A percentile compares a stretch with the other conserved stretches of the same genome.
Evolutionary conservation across 37 sponge, comb jelly and placozoan species (phyloP).

Genomic region (Halisarca cf. caerulea): DNA sequence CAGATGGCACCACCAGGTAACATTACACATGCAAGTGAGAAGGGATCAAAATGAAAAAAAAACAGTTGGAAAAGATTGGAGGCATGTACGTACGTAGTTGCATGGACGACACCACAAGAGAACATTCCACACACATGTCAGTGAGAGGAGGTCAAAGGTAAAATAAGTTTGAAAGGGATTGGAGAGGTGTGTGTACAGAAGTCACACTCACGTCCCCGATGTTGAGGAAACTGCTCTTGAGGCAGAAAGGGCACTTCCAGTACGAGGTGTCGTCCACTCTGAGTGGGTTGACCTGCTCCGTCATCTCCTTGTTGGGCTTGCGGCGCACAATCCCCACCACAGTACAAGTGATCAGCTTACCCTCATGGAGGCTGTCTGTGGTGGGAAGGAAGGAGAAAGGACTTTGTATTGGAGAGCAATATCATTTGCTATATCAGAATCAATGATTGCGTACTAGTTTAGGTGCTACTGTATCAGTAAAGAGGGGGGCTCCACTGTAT

Average conservation of each 20-base stretch:
- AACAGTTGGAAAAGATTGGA: no score
- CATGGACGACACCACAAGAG: no score
- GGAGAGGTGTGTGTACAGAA: no score
- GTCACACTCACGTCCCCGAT: conserved; percentile 22
- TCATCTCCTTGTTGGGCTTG: conserved; percentile 73
- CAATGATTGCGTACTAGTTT: not conserved
- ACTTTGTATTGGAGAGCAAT: not conserved
- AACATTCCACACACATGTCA: no score
- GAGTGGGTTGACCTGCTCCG: conserved; percentile 76
- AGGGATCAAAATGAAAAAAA: no score
- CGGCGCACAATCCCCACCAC: conserved; percentile 86
- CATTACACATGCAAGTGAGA: no score
- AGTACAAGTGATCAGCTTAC: conserved; percentile 82
- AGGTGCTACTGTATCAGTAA: not conserved
- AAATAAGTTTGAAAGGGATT: no score
- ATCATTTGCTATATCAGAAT: not conserved
- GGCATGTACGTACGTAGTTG: no score
- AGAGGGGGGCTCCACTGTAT: not conserved
- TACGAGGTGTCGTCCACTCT: conserved; percentile 64
- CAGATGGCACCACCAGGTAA: no score
- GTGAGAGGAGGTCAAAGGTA: no score
- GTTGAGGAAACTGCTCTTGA: conserved; percentile 30
- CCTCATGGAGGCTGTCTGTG: conserved; percentile 67
- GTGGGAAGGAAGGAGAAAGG: not conserved
- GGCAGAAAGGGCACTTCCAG: conserved; percentile 96